Evolutionary conservation across 2,113 vertebrate species (phyloP).

Genomic region (Baryphthengus martii): DNA sequence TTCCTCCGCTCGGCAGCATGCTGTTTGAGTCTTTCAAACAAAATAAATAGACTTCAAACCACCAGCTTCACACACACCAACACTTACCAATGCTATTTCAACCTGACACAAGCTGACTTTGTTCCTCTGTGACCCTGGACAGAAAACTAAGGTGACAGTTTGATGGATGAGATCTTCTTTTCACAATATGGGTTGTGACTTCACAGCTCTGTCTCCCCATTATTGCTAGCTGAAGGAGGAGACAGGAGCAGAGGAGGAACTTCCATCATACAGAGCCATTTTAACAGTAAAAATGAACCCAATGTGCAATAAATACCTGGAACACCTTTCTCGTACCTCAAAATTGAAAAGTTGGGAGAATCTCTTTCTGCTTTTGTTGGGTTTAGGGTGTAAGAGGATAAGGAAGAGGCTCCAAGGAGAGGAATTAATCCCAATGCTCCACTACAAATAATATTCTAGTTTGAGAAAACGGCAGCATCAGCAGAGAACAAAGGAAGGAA

Average conservation of each 20-base stretch:
- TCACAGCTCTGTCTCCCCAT: constrained; percentile 52
- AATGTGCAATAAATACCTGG: background rate
- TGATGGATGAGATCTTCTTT: constrained; percentile 76
- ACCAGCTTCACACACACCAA: constrained; percentile 67
- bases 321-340: background rate
- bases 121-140: constrained; percentile 69
- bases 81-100: constrained; percentile 70
- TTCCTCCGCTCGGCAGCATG: constrained; percentile 61
- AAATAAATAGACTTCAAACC: constrained; percentile 73
- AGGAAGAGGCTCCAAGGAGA: background rate
- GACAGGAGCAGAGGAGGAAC: constrained; percentile 23
- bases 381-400: background rate
- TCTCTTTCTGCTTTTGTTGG: background rate
- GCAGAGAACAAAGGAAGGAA: background rate
- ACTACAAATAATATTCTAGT: background rate
- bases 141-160: constrained; percentile 71
- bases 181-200: constrained; percentile 74
- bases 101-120: constrained; percentile 69
- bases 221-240: constrained; percentile 36
- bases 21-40: constrained; percentile 73
- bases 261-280: background rate
- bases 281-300: constrained; percentile 24
- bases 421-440: background rate
- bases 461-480: background rate
- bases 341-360: background rate